Base-by-base conservation (phyloP, 2,113 vertebrate genomes). In the Microcebus jonahi region DNA sequence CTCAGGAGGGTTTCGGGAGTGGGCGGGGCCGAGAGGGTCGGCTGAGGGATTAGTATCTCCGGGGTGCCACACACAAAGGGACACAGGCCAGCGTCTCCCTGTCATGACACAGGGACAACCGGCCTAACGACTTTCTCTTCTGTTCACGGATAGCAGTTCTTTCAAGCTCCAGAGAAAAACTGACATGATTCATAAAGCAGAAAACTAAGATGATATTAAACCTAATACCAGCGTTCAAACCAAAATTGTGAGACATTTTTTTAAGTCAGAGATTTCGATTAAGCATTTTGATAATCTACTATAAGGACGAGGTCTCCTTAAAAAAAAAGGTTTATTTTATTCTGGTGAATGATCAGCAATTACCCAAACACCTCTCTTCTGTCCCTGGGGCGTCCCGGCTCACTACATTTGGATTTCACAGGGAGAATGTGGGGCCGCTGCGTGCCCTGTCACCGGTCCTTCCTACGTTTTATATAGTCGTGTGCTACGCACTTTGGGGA, bases 121-220 rank as follows among this genome's bases (percentile, higher is more conserved):
- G 9, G 2, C 67, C 89, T 57, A 70, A 71, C 23, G 61, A 89
- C 73, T 94, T 70, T 94, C 31, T 70, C 61, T 73, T 68, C 82
- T 48, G 0, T 68, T 63, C 85, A 96, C 85, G 42, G 96, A 93
- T 6, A 82, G 36, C 14, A 3, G 1, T 63, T 90, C 90, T 94
- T 97, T 96, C 71, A 95, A 94, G 87, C 42, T 96, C 81, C 48
- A 75, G 91, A 97, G 83, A 21, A 95, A 96, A 95, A 50, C 68
- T 61, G 67, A 68, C n/a, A 65, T 82, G 94, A 97, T 94, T 97
- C 93, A 91, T 92, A 91, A 98, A 97, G 89, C 91, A 96, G 80
- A 94, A 96, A 90, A 91, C 45, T 6, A 53, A 81, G 85, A 95
- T 96, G 95, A 55, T 67, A 94, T 91, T 94, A 96, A 97, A 92